phyloP scores from a whole-genome alignment of 2,797 vertebrate genomes.

The Loriculus beryllinus region DNA sequence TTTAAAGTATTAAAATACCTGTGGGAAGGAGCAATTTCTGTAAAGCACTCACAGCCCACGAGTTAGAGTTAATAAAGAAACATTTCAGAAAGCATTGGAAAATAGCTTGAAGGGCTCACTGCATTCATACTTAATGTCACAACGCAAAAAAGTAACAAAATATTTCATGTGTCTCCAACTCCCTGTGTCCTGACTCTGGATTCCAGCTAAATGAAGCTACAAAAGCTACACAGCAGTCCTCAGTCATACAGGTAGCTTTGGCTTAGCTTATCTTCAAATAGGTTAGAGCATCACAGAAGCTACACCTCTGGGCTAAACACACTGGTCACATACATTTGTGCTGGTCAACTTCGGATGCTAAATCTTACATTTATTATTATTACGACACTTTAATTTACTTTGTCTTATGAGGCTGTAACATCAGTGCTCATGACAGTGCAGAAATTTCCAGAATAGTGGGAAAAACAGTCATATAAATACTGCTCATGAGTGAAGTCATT shows the following conservation, averaged over 20 bases:
- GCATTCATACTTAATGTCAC: constrained; percentile 17
- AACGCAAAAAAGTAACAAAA: not conserved
- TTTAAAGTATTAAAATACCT: constrained; percentile 44
- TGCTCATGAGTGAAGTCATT: not conserved
- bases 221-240: not conserved
- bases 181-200: not conserved
- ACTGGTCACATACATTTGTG: not conserved
- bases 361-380: not conserved
- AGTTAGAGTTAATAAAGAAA: constrained; percentile 22
- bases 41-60: constrained; percentile 30
- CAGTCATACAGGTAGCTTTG: not conserved
- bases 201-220: not conserved
- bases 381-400: not conserved
- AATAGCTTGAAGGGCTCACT: not conserved
- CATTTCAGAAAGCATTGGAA: constrained; percentile 6
- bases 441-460: not conserved
- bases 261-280: not conserved
- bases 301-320: not conserved
- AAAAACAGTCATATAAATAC: not conserved
- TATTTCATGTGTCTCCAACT: not conserved
- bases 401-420: not conserved
- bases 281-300: not conserved
- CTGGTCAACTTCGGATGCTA: not conserved
- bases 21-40: constrained; percentile 50
- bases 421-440: not conserved